Percentiles rank a stretch among this genome's conserved stretches.
Conservation (phyloP, 2,888 invertebrate species). For the Dasypolia templi region DNA sequence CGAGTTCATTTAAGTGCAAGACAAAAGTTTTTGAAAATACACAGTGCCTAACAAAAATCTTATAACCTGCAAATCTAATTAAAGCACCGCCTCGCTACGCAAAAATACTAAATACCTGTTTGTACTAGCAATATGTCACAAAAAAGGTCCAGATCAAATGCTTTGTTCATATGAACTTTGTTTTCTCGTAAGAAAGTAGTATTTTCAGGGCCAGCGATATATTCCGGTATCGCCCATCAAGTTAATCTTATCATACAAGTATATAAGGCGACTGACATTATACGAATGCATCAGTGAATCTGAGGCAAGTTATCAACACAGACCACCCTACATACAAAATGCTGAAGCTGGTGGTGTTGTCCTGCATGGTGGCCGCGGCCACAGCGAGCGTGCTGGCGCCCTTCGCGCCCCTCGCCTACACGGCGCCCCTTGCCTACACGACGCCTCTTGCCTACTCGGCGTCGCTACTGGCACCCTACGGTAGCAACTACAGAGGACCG, state of each 20-base stretch:
- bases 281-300: constrained; percentile 79
- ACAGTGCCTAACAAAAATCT: not conserved
- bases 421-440: constrained; percentile 50
- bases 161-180: constrained; percentile 45
- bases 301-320: constrained; percentile 81
- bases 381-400: constrained; percentile 78
- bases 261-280: constrained; percentile 76
- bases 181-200: constrained; percentile 58
- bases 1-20: not conserved
- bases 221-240: constrained; percentile 67
- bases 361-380: constrained; percentile 91
- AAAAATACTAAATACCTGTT: not conserved
- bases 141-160: constrained; percentile 34
- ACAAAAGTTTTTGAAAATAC: not conserved
- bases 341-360: constrained; percentile 91
- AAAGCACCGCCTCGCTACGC: not conserved
- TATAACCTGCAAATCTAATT: not conserved
- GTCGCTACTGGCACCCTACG: constrained; percentile 68
- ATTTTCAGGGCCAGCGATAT: constrained; percentile 55
- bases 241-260: constrained; percentile 70
- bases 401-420: constrained; percentile 58
- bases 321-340: constrained; percentile 82
- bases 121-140: constrained; percentile 19
- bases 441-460: constrained; percentile 56
- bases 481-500: constrained; percentile 82